Evolutionary conservation across 2,888 invertebrate genomes (phyloP), one percentile per base, ranked within the genome.

Genomic region (Caprella mutica): DNA sequence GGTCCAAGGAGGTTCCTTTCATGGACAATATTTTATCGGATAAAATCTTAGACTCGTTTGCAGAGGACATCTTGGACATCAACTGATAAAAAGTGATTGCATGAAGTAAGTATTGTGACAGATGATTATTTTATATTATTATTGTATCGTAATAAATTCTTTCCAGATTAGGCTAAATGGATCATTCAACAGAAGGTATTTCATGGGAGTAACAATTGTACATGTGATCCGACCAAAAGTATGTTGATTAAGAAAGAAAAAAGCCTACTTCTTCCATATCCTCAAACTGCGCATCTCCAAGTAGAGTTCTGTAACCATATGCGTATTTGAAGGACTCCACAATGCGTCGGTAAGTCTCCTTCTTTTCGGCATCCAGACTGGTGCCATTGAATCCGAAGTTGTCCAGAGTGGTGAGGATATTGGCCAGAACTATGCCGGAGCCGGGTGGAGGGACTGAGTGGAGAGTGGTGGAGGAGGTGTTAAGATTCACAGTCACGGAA

Each of bases 321-420:
- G 85, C 92, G 75, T 84, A 93, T 72, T 97, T 97, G 74, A 91
- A 87, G 5, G 86, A 80, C 72, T 97, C 96, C 6, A 86, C 76
- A 65, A 88, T 80, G 68, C 96, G 94, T 78, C 85, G 85, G 1
- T 85, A 84, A 1, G 71, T 65, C 3, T 66, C 43, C 2, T 24
- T 19, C 12, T 46, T 48, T 19, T 40, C 38, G 8, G 35, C 50
- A 43, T 48, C 67, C 64, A 44, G 70, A 62, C 43, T 71, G 63
- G 35, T 67, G 65, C 9, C 69, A 69, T 58, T 70, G 66, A 46
- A 67, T 66, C 19, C 70, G 70, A 5, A 68, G 17, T 56, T 61
- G 44, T 61, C 76, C 52, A 96, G 76, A 48, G 92, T 80, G 68
- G 86, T 86, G 65, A 96, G 75, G 54, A 92, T 85, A 68, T 88